A percentile compares a stretch with the other conserved stretches of the same genome.
These are phyloP conservation scores for Drosophila teissieri DNA, from an alignment of 1,140 invertebrate species.

Conservation along the genomic window DNA sequence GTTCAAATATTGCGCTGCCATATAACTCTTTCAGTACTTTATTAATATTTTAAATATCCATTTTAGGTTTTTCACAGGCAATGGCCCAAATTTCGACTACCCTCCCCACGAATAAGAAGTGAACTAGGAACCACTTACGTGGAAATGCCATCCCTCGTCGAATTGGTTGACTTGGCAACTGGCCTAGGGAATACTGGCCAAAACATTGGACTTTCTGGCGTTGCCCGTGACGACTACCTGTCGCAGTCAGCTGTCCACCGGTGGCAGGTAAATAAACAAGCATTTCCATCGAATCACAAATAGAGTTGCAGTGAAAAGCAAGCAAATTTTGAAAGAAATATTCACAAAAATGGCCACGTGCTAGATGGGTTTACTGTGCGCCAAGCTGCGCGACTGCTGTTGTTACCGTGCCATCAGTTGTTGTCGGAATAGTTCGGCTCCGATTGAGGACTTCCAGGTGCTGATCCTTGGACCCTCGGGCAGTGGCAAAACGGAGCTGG, in stretches of 20 bases:
- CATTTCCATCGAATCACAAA: neutral
- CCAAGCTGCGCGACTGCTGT: conserved; percentile 47
- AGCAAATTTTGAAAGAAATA: neutral
- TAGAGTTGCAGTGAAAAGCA: neutral
- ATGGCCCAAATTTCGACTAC: neutral
- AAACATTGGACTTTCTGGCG: conserved; percentile 20
- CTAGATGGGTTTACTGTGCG: conserved; percentile 62
- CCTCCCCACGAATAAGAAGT: neutral
- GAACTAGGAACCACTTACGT: conserved; percentile 12
- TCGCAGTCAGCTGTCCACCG: conserved; percentile 50
- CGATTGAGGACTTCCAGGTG: conserved; percentile 54
- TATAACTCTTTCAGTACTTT: no score
- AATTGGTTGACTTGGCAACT: conserved; percentile 30
- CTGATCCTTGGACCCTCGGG: conserved; percentile 62
- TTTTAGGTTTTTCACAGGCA: no score
- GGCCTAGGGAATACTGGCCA: conserved; percentile 5
- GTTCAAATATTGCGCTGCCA: no score
- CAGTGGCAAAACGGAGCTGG: conserved; percentile 76
- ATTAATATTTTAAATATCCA: no score
- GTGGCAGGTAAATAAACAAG: conserved; percentile 60
- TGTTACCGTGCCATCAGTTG: conserved; percentile 14
- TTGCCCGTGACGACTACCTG: conserved; percentile 40
- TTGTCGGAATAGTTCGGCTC: conserved; percentile 6
- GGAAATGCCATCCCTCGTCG: conserved; percentile 19
- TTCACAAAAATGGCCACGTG: neutral